Conservation (phyloP, 2,888 invertebrate genomes). For the Romanomermis culicivorax region DNA sequence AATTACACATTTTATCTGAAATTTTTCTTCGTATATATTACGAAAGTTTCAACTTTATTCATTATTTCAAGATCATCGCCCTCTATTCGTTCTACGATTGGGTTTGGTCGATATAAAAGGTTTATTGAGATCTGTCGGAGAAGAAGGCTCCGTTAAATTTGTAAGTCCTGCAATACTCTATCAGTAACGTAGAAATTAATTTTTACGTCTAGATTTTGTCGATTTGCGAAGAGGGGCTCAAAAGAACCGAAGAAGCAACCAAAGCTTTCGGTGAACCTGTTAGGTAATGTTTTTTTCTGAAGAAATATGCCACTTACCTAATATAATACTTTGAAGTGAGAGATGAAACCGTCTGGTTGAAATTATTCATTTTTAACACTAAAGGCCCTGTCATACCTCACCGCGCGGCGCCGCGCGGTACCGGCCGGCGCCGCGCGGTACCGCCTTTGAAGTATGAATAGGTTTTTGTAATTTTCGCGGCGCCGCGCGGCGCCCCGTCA, state of each 20-base stretch:
- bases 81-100: conserved; percentile 61
- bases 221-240: conserved; percentile 63
- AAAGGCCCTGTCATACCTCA: too few species aligned
- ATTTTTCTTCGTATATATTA: too few species aligned
- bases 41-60: too few species aligned
- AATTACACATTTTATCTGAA: too few species aligned
- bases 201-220: conserved; percentile 7
- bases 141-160: conserved; percentile 67
- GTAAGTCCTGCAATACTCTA: conserved; percentile 35
- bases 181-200: not conserved
- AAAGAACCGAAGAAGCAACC: conserved; percentile 64
- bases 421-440: too few species aligned
- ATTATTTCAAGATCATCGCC: conserved; percentile 52
- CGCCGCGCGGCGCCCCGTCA: too few species aligned
- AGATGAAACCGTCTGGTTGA: too few species aligned
- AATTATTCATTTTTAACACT: too few species aligned
- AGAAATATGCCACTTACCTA: not conserved
- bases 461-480: too few species aligned
- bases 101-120: conserved; percentile 96
- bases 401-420: too few species aligned
- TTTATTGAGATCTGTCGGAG: conserved; percentile 64
- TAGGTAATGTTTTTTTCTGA: conserved; percentile 25
- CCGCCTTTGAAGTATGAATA: too few species aligned
- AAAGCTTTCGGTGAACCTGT: conserved; percentile 55
- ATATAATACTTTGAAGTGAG: not conserved